phyloP scores from a whole-genome alignment of 2,113 vertebrate genomes.

The Uria aalge region DNA sequence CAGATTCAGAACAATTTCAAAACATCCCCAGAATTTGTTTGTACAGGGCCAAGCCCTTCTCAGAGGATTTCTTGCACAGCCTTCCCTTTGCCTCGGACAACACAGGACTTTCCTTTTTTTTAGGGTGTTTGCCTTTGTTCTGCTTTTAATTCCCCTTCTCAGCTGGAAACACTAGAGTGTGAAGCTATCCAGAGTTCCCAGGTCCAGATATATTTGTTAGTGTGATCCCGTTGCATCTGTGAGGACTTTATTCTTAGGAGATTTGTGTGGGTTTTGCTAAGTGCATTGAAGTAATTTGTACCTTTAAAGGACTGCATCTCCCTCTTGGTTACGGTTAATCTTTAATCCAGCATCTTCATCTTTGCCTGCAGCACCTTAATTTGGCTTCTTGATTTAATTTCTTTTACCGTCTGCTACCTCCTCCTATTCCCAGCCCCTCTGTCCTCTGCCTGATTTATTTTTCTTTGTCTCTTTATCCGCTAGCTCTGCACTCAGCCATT shows the following conservation, averaged over 20 bases:
- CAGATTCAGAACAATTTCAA: neutral
- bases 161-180: neutral
- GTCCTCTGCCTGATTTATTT: conserved; percentile 62
- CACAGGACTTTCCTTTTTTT: neutral
- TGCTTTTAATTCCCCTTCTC: neutral
- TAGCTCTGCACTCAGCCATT: conserved; percentile 32
- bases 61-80: neutral
- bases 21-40: neutral
- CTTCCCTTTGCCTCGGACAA: neutral
- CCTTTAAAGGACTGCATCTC: conserved; percentile 27
- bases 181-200: neutral
- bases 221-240: neutral
- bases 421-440: conserved; percentile 51
- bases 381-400: conserved; percentile 64
- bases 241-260: neutral
- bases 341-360: conserved; percentile 57
- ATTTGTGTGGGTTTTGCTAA: neutral
- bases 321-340: conserved; percentile 45
- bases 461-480: conserved; percentile 44
- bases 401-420: conserved; percentile 58
- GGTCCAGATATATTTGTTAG: neutral
- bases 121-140: neutral
- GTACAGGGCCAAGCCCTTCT: neutral
- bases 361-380: conserved; percentile 62
- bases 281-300: neutral